Base-by-base conservation (phyloP, 2,797 vertebrate genomes). In the Alca torda region DNA sequence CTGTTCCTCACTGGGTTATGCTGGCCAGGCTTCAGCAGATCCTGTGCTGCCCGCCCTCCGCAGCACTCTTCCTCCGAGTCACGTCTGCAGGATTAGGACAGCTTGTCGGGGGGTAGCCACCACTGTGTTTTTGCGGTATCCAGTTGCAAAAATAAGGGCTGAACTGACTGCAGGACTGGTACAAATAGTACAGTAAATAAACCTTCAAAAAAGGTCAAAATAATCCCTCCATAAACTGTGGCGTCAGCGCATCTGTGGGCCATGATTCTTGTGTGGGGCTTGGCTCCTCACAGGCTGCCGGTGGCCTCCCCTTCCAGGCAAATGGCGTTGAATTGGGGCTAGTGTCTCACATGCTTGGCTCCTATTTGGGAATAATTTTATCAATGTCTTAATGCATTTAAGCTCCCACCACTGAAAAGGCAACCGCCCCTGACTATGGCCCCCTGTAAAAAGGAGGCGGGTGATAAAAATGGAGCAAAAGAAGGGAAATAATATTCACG, bases 291-390 rank as follows among this genome's bases (percentile, higher is more conserved):
- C 23, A 63, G 61, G 26, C 31, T 85, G 43, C 30, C 2, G 2
- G 50, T 65, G 54, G 46, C 41, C 17, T 70, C 19, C 28, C 26
- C 6, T 46, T 74, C 39, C 28, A 61, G 26, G 25, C 39, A 51
- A 10, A 70, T 50, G 18, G 33, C 2, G 0, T 16, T 75, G 69
- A 72, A 23, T 16, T 76, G 51, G 11, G 37, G 13, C 35, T 74
- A 25, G 13, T 83, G 20, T 72, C 72, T 94, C 6, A 2, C 14
- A 23, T 0, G 5, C 46, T 90, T 1, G 0, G 26, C 0, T 0
- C 26, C 46, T 75, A 5, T 64, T 75, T 77, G 30, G 30, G 46
- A 74, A 48, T 80, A 67, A 46, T 83, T 74, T 87, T 89, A 39
- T 54, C 43, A 15, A 35, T 57, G 4, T 50, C 50, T 63, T 70